These are phyloP conservation scores for Lasius fuliginosus DNA, from an alignment of 2,888 invertebrate genomes.

Conservation along the genomic window DNA sequence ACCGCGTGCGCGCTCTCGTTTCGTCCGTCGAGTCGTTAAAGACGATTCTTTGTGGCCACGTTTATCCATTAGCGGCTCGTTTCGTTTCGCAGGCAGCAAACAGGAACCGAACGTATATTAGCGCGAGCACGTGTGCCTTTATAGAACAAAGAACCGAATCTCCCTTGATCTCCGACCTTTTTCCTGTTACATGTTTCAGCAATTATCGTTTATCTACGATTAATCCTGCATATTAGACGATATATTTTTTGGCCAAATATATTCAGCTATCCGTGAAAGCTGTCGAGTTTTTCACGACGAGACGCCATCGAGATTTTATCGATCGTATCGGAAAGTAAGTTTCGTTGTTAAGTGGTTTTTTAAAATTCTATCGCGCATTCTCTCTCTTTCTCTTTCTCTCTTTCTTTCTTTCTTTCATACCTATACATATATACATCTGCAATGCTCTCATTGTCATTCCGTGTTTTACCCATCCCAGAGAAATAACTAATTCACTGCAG, in stretches of 20 bases:
- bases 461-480: constrained; percentile 39
- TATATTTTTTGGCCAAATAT: background rate
- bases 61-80: constrained; percentile 61
- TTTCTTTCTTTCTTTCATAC: background rate
- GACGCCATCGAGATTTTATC: constrained; percentile 2
- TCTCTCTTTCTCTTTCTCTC: background rate
- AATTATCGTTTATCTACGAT: constrained; percentile 31
- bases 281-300: background rate
- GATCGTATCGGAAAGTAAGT: constrained; percentile 21
- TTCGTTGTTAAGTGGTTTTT: constrained; percentile 31
- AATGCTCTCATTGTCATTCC: constrained; percentile 51
- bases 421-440: background rate
- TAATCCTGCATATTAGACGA: background rate
- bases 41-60: constrained; percentile 68
- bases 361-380: constrained; percentile 5
- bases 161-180: constrained; percentile 15
- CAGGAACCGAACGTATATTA: constrained; percentile 23
- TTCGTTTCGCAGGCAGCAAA: constrained; percentile 38
- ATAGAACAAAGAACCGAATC: constrained; percentile 54
- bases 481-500: constrained; percentile 56
- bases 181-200: constrained; percentile 41
- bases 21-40: constrained; percentile 61
- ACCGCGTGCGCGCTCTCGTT: constrained; percentile 63
- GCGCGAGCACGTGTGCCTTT: constrained; percentile 49
- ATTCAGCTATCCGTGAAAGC: background rate